These are phyloP conservation scores for Neuroterus valhalla DNA, from an alignment of 1,140 invertebrate species.

Conservation along the genomic window DNA sequence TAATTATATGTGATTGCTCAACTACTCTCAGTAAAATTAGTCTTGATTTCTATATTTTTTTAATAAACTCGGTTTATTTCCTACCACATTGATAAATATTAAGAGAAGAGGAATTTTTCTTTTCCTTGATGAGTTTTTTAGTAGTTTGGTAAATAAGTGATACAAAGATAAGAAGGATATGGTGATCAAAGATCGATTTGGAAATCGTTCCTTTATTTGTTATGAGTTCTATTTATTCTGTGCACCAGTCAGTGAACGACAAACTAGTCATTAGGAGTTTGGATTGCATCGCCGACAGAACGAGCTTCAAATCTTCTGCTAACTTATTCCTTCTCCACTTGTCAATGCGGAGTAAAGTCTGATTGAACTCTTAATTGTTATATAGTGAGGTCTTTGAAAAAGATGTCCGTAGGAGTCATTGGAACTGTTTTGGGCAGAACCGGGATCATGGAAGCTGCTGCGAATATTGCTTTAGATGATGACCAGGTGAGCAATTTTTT, in stretches of 20 bases:
- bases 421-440: conserved; percentile 48
- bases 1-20: no score
- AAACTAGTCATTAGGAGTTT: conserved; percentile 27
- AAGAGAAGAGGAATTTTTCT: no score
- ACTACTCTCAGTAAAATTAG: no score
- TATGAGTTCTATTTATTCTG: conserved; percentile 7
- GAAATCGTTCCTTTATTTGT: conserved; percentile 24
- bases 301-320: conserved; percentile 12
- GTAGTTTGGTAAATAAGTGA: neutral
- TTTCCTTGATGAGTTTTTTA: neutral
- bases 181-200: conserved; percentile 9
- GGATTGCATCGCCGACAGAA: conserved; percentile 2
- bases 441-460: conserved; percentile 31
- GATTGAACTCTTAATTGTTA: neutral
- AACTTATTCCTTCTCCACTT: neutral
- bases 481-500: neutral
- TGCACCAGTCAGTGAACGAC: conserved; percentile 6
- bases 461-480: conserved; percentile 32
- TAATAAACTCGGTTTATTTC: no score
- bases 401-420: conserved; percentile 50
- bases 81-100: no score
- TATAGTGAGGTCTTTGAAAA: conserved; percentile 19
- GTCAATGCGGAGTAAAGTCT: no score
- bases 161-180: conserved; percentile 16
- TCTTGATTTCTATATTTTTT: no score